Base-by-base conservation (phyloP, 2,113 vertebrate genomes). In the Promerops cafer region DNA sequence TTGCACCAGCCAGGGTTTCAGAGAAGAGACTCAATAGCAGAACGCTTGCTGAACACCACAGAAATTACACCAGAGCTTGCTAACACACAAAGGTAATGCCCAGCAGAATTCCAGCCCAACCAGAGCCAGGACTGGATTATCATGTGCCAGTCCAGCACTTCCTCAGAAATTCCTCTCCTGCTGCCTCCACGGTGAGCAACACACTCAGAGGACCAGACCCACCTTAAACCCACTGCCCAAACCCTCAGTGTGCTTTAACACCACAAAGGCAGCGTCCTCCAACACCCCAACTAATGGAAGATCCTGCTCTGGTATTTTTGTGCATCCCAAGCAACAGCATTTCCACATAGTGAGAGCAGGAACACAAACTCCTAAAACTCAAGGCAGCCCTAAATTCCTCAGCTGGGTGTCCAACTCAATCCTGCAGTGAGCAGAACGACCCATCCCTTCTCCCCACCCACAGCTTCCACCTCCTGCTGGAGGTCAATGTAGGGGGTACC, bases 401-500 rank as follows among this genome's bases (percentile, higher is more conserved):
- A 35, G 30, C 5, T 39, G 27, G 16, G 74, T 2, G 13, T 5
- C 57, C 22, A 9, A n/a, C 28, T 7, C 47, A 39, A 69, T 5
- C 37, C 78, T 35, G 31, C 40, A 57, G 66, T 0, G 17, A 83
- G 81, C 15, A 35, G 27, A 45, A 40, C 0, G 1, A 56, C 7
- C 44, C 33, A 28, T 9, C 18, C 39, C 1, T 52, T 30, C 52
- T 49, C 50, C 77, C 37, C 3, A 6, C 16, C 50, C 16, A 10
- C 7, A 1, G 1, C 10, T 30, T 5, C 40, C 79, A 26, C 0
- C 22, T 44, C 8, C 1, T 12, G 11, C 0, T 17, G 61, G 33
- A 42, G 65, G 15, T 7, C 10, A 44, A 14, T 10, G 5, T 2
- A 3, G 0, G 1, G 26, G 20, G 60, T 10, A 6, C 2, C 16